These are phyloP conservation scores for Mechanitis messenoides DNA, from an alignment of 2,888 invertebrate genomes.

Conservation along the genomic window DNA sequence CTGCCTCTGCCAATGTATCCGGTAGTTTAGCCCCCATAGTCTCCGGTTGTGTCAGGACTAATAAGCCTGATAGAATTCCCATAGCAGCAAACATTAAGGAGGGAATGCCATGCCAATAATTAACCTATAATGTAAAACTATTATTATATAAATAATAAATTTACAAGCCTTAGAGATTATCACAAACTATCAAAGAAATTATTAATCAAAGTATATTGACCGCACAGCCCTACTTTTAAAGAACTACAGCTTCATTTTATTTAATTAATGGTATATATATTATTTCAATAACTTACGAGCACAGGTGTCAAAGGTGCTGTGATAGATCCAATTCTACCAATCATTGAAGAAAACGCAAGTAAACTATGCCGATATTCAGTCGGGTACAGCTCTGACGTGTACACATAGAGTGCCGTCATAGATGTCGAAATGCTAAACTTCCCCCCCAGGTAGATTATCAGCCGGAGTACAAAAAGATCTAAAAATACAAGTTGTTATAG, in stretches of 20 bases:
- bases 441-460: slow-evolving; percentile 75
- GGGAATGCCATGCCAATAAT: slow-evolving; percentile 62
- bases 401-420: slow-evolving; percentile 80
- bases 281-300: slow-evolving; percentile 56
- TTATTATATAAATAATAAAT: no score
- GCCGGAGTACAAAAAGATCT: slow-evolving; percentile 42
- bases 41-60: slow-evolving; percentile 77
- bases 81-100: slow-evolving; percentile 73
- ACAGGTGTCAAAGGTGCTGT: slow-evolving; percentile 82
- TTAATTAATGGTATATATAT: background rate
- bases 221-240: no score
- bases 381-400: slow-evolving; percentile 83
- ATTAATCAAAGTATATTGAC: background rate
- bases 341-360: slow-evolving; percentile 82
- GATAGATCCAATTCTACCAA: slow-evolving; percentile 83
- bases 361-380: slow-evolving; percentile 81
- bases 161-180: background rate
- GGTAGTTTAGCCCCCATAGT: slow-evolving; percentile 78
- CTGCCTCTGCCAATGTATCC: slow-evolving; percentile 77
- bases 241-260: no score
- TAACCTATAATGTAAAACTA: slow-evolving; percentile 37
- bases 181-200: background rate
- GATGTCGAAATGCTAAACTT: slow-evolving; percentile 80
- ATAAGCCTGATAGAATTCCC: slow-evolving; percentile 59
- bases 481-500: slow-evolving; percentile 1